A percentile compares a stretch with the other conserved stretches of the same genome.
Evolutionary conservation across 2,797 vertebrate genomes (phyloP).

Genomic region (Oreochromis mossambicus): DNA sequence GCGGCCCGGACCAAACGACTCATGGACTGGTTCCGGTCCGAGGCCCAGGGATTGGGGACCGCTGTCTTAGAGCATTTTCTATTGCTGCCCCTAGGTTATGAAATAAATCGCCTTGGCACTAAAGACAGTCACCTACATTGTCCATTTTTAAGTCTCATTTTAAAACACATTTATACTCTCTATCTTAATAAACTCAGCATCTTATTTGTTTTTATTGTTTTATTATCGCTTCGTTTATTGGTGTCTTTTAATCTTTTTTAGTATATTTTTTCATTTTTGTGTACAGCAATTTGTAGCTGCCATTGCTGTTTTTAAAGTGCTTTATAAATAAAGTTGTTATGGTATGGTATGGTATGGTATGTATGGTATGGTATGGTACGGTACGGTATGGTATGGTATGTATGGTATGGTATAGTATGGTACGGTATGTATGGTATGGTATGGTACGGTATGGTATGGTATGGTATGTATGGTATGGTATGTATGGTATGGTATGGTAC

Average conservation of each 20-base stretch:
- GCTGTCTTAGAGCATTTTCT: neutral
- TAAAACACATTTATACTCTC: neutral
- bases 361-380: no score
- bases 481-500: no score
- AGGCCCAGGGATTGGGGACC: accelerated
- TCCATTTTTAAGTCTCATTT: neutral
- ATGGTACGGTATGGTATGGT: no score
- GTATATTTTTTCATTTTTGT: neutral
- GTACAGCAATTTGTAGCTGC: neutral
- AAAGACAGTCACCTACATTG: neutral
- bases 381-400: no score
- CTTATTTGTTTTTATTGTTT: neutral
- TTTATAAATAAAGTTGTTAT: neutral
- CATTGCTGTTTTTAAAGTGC: neutral
- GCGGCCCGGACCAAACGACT: no score
- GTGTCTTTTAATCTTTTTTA: neutral
- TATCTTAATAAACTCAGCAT: neutral
- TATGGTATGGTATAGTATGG: neutral
- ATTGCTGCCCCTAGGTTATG: neutral
- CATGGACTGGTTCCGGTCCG: accelerated
- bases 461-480: no score
- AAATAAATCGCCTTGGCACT: neutral
- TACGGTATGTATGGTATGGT: no score
- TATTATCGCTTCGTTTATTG: neutral
- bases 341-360: neutral